Evolutionary conservation across 1,140 invertebrate species (phyloP).

Genomic region (Calycopis cecrops): DNA sequence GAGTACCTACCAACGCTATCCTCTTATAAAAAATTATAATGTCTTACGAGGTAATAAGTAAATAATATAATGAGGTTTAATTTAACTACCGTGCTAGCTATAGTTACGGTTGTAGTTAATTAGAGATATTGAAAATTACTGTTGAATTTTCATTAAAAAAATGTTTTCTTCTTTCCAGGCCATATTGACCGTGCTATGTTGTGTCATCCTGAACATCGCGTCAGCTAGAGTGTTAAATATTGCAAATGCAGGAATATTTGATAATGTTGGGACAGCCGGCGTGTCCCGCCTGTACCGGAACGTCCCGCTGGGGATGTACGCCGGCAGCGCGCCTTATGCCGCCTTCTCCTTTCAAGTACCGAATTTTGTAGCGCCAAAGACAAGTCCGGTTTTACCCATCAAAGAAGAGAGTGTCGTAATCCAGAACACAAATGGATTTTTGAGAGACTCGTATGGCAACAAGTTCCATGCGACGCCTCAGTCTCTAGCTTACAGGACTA

Average conservation of each 20-base stretch:
- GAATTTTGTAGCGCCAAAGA: constrained; percentile 31
- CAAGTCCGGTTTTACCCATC: constrained; percentile 40
- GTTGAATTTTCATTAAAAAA: background rate
- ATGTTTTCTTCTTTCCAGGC: constrained; percentile 41
- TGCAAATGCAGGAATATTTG: constrained; percentile 30
- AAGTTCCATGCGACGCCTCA: constrained; percentile 43
- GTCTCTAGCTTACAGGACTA: constrained; percentile 40
- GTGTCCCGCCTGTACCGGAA: constrained; percentile 50
- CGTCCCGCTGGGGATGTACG: constrained; percentile 49
- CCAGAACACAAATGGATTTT: constrained; percentile 43
- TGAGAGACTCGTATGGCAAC: constrained; percentile 64
- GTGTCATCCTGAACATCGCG: constrained; percentile 33
- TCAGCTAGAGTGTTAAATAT: constrained; percentile 29
- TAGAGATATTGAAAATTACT: too few relatives aligned
- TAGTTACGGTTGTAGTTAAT: too few relatives aligned
- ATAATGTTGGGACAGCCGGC: constrained; percentile 50
- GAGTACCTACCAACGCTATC: too few relatives aligned
- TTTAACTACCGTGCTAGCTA: too few relatives aligned
- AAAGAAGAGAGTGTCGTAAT: constrained; percentile 35
- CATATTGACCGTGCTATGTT: constrained; percentile 41
- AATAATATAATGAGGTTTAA: too few relatives aligned
- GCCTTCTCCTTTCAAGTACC: constrained; percentile 53
- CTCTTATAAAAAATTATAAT: too few relatives aligned
- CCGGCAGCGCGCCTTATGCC: constrained; percentile 49
- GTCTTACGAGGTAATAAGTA: too few relatives aligned